Percentiles rank a stretch among this genome's conserved stretches.
Conservation (phyloP, 2,113 vertebrate genomes). For the Gila orcuttii region DNA sequence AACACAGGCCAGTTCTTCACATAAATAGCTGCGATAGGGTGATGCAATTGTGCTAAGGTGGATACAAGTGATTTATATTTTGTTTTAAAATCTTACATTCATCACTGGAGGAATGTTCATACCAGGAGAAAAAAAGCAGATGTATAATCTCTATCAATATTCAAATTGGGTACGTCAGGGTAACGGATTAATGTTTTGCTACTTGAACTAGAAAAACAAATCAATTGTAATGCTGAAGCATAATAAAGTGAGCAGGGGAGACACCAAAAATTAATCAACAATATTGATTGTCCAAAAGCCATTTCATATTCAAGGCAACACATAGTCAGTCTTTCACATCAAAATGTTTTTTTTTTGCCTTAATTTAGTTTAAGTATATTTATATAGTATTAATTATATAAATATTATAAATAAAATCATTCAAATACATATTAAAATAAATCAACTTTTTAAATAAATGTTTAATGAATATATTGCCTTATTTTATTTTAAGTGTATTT, state of each 20-base stretch:
- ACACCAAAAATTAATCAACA: constrained; percentile 39
- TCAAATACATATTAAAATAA: neutral
- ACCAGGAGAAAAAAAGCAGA: neutral
- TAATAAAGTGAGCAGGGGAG: constrained; percentile 30
- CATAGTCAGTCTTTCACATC: neutral
- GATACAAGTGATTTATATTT: constrained; percentile 20
- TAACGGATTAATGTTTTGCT: constrained; percentile 40
- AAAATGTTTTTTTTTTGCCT: neutral
- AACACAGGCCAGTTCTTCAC: neutral
- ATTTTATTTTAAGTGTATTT: neutral
- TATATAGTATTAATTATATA: neutral
- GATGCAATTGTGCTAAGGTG: neutral
- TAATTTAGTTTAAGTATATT: neutral
- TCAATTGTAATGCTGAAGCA: constrained; percentile 35
- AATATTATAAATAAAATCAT: neutral
- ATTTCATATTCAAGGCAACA: constrained; percentile 28
- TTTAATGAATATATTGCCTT: neutral
- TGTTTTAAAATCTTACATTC: constrained; percentile 26
- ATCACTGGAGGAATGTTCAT: constrained; percentile 10
- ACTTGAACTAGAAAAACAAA: constrained; percentile 44
- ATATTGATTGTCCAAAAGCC: constrained; percentile 42
- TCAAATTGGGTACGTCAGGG: constrained; percentile 30
- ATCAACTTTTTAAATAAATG: neutral
- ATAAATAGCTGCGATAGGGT: neutral
- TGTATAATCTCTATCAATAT: constrained; percentile 30